Evolutionary conservation across 2,797 vertebrate genomes (phyloP).

Genomic region (Coregonus suidteri): DNA sequence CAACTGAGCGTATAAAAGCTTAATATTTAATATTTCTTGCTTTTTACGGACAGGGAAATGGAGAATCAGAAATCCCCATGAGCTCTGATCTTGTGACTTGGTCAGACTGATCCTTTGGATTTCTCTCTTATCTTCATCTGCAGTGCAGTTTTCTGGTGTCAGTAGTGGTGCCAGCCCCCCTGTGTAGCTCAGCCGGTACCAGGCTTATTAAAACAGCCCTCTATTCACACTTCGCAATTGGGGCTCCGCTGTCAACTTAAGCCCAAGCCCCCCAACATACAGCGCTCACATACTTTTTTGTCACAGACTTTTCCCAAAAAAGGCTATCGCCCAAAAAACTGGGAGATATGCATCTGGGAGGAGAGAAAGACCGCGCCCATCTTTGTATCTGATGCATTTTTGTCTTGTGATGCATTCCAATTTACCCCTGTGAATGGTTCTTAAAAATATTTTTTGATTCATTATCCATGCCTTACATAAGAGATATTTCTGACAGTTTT

Average conservation of each 20-base stretch:
- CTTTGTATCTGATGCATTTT: constrained; percentile 73
- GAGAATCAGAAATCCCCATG: constrained; percentile 24
- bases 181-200: constrained; percentile 69
- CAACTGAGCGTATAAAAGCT: constrained; percentile 20
- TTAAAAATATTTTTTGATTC: constrained; percentile 64
- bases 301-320: constrained; percentile 52
- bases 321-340: constrained; percentile 32
- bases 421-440: constrained; percentile 70
- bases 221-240: constrained; percentile 67
- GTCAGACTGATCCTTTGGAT: constrained; percentile 50
- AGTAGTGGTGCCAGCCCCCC: constrained; percentile 70
- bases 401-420: constrained; percentile 76
- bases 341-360: constrained; percentile 48
- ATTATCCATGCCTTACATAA: constrained; percentile 76
- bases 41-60: constrained; percentile 36
- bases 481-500: constrained; percentile 64
- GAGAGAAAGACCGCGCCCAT: constrained; percentile 47
- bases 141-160: constrained; percentile 64
- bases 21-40: constrained; percentile 28
- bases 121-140: constrained; percentile 64
- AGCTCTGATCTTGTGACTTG: constrained; percentile 45
- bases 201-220: constrained; percentile 71
- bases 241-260: constrained; percentile 69
- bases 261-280: constrained; percentile 52
- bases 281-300: constrained; percentile 52